phyloP scores from a whole-genome alignment of 2,888 invertebrate genomes.

The Drosophila mimica region DNA sequence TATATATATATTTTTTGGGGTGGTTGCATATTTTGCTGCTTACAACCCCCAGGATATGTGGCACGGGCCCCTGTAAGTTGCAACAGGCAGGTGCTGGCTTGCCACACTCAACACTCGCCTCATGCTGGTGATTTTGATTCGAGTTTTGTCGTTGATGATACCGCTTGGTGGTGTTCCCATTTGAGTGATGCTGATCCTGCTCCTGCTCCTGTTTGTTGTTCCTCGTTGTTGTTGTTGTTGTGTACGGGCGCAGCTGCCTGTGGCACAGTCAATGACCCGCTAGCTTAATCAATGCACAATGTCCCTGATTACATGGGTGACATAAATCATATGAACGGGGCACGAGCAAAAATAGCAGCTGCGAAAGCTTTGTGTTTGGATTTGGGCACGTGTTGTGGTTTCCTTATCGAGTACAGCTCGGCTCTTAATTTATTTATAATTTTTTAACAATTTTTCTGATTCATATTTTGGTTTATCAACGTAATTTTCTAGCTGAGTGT shows the following conservation, averaged over 20 bases:
- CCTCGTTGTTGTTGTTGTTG: slow-evolving; percentile 11
- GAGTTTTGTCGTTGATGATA: slow-evolving; percentile 35
- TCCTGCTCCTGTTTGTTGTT: slow-evolving; percentile 11
- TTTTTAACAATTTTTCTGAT: neutral
- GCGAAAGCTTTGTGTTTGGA: slow-evolving; percentile 58
- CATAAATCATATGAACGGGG: slow-evolving; percentile 67
- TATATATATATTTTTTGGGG: slow-evolving; percentile 50
- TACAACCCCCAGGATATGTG: slow-evolving; percentile 74
- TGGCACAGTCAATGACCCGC: slow-evolving; percentile 70
- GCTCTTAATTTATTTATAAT: neutral
- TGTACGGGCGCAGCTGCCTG: slow-evolving; percentile 52
- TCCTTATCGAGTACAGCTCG: neutral
- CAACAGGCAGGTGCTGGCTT: slow-evolving; percentile 74
- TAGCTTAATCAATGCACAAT: slow-evolving; percentile 72
- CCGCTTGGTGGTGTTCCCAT: slow-evolving; percentile 17
- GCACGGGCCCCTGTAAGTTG: slow-evolving; percentile 77
- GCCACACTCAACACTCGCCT: slow-evolving; percentile 7
- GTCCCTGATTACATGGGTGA: slow-evolving; percentile 74
- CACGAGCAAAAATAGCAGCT: slow-evolving; percentile 49
- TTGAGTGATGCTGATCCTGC: slow-evolving; percentile 53
- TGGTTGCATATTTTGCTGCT: slow-evolving; percentile 47
- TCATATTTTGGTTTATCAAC: neutral
- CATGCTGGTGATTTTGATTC: slow-evolving; percentile 73
- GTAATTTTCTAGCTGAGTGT: neutral
- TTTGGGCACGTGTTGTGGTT: neutral